These are phyloP conservation scores for Cygnus buccinator DNA, from an alignment of 2,113 vertebrate genomes.

Conservation along the genomic window DNA sequence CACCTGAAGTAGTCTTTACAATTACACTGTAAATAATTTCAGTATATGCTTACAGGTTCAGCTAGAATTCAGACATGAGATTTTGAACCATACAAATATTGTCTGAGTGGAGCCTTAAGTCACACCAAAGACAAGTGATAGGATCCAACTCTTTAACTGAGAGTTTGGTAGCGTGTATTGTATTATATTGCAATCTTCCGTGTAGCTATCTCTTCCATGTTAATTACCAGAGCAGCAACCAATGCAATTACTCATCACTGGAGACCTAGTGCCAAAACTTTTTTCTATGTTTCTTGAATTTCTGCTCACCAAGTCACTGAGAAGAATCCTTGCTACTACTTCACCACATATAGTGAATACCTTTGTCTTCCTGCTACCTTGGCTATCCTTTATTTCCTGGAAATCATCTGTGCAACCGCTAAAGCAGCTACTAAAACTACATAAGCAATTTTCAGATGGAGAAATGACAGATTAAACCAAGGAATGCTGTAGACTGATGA, in stretches of 20 bases:
- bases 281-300: neutral
- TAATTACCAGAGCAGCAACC: conserved; percentile 27
- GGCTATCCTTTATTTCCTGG: neutral
- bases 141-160: neutral
- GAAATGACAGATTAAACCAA: neutral
- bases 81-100: neutral
- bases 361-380: neutral
- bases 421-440: no score
- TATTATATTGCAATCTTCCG: neutral
- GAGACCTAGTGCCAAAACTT: neutral
- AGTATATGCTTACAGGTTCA: neutral
- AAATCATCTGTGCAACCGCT: neutral
- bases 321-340: neutral
- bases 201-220: neutral
- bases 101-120: neutral
- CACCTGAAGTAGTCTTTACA: conserved; percentile 62
- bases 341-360: neutral
- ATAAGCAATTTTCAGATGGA: neutral
- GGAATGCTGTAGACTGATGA: neutral
- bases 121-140: neutral
- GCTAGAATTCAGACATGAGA: neutral
- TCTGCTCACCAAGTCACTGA: neutral
- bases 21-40: conserved; percentile 12
- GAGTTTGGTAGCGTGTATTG: neutral
- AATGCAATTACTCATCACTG: neutral